Evolutionary conservation across 2,888 invertebrate genomes (phyloP).

Genomic region (Fissipunctia ypsillon): DNA sequence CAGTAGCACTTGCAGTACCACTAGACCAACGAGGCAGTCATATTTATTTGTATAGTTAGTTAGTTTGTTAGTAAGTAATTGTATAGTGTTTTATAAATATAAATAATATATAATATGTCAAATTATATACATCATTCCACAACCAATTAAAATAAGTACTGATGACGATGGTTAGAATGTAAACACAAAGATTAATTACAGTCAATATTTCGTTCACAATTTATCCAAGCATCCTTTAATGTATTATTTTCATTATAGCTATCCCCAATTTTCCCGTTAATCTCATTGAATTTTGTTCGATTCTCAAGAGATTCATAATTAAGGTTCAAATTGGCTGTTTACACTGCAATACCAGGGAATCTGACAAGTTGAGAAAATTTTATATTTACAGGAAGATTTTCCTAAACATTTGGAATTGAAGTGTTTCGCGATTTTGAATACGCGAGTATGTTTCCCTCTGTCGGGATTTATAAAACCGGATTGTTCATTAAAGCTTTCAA

Average conservation of each 20-base stretch:
- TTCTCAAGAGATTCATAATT: constrained; percentile 32
- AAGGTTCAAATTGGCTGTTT: constrained; percentile 44
- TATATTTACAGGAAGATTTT: constrained; percentile 28
- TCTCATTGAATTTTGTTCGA: constrained; percentile 18
- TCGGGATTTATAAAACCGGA: not conserved
- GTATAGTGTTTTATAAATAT: no score
- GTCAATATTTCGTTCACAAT: not conserved
- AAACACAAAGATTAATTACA: constrained; percentile 1
- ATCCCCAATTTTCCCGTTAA: not conserved
- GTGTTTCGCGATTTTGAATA: constrained; percentile 12
- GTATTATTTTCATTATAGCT: constrained; percentile 15
- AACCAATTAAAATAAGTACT: not conserved
- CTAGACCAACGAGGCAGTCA: no score
- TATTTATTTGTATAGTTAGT: no score
- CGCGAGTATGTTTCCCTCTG: constrained; percentile 1
- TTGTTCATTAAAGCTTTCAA: constrained; percentile 18
- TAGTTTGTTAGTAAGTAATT: no score
- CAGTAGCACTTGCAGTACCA: no score
- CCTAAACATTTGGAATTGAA: constrained; percentile 6
- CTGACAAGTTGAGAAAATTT: constrained; percentile 40
- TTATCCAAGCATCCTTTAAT: constrained; percentile 4
- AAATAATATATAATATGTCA: no score
- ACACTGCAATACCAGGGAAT: constrained; percentile 21
- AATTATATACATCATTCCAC: no score
- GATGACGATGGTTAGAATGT: not conserved